A percentile compares a stretch with the other conserved stretches of the same genome.
These are phyloP conservation scores for Ptiloglossa arizonensis DNA, from an alignment of 1,140 invertebrate genomes.

Conservation along the genomic window DNA sequence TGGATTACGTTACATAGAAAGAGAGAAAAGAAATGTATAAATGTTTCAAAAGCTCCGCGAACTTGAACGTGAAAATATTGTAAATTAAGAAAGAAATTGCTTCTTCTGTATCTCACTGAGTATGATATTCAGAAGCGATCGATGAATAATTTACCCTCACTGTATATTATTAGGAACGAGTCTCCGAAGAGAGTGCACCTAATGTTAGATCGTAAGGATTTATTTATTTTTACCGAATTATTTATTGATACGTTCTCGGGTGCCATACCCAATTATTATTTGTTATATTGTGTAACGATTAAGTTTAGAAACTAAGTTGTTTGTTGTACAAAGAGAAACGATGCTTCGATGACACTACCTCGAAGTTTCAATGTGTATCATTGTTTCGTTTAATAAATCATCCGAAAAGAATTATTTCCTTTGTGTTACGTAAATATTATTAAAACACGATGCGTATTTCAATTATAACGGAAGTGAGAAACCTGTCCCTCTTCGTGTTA, in stretches of 20 bases:
- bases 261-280: slow-evolving; percentile 74
- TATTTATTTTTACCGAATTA: slow-evolving; percentile 45
- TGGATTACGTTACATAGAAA: neutral
- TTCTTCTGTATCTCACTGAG: too few relatives aligned
- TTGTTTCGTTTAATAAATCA: slow-evolving; percentile 43
- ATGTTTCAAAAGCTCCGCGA: neutral
- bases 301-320: neutral
- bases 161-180: neutral
- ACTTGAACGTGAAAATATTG: too few relatives aligned
- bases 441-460: too few relatives aligned
- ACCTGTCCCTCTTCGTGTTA: too few relatives aligned
- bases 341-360: slow-evolving; percentile 35
- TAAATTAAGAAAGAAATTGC: slow-evolving; percentile 13
- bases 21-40: neutral
- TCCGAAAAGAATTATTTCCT: neutral
- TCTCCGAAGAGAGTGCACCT: neutral
- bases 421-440: too few relatives aligned
- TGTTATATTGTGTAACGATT: slow-evolving; percentile 23
- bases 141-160: neutral
- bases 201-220: slow-evolving; percentile 26
- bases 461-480: too few relatives aligned
- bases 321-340: slow-evolving; percentile 36
- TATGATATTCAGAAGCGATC: too few relatives aligned
- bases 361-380: slow-evolving; percentile 32
- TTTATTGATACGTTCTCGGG: slow-evolving; percentile 63